Evolutionary conservation across 2,888 invertebrate species (phyloP).

Genomic region (Anodontia alba): DNA sequence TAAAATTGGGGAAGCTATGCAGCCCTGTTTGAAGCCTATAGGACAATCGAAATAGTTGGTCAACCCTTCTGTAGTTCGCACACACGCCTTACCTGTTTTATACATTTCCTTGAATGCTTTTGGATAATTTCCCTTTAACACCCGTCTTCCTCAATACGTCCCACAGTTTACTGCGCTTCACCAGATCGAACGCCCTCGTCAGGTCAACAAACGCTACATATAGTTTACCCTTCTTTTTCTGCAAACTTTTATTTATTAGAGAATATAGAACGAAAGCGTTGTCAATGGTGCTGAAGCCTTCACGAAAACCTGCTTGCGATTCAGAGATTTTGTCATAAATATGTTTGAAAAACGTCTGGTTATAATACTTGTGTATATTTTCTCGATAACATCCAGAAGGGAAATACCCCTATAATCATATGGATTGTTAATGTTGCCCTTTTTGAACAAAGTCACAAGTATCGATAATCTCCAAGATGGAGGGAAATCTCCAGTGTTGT

Average conservation of each 20-base stretch:
- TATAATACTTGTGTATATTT: background rate
- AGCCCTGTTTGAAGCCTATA: slow-evolving; percentile 30
- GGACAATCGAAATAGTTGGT: slow-evolving; percentile 30
- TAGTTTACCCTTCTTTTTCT: slow-evolving; percentile 25
- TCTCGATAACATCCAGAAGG: background rate
- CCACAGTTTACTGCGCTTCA: slow-evolving; percentile 19
- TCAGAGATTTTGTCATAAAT: slow-evolving; percentile 1
- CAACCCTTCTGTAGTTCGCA: background rate
- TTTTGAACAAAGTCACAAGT: background rate
- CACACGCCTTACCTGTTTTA: slow-evolving; percentile 27
- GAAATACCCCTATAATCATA: background rate
- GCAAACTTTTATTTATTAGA: slow-evolving; percentile 18
- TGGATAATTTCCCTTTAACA: slow-evolving; percentile 19
- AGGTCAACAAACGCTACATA: slow-evolving; percentile 34
- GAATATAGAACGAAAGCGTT: slow-evolving; percentile 28
- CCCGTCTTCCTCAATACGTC: slow-evolving; percentile 1
- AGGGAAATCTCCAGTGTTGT: too few relatives aligned
- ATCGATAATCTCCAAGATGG: background rate
- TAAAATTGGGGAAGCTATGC: too few relatives aligned
- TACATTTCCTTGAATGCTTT: slow-evolving; percentile 23
- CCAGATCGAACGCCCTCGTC: slow-evolving; percentile 24
- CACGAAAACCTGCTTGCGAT: background rate
- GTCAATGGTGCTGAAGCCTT: slow-evolving; percentile 31
- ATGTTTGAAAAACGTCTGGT: slow-evolving; percentile 8
- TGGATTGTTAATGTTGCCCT: background rate